phyloP scores from a whole-genome alignment of 2,888 invertebrate species.

The Eilema depressum region DNA sequence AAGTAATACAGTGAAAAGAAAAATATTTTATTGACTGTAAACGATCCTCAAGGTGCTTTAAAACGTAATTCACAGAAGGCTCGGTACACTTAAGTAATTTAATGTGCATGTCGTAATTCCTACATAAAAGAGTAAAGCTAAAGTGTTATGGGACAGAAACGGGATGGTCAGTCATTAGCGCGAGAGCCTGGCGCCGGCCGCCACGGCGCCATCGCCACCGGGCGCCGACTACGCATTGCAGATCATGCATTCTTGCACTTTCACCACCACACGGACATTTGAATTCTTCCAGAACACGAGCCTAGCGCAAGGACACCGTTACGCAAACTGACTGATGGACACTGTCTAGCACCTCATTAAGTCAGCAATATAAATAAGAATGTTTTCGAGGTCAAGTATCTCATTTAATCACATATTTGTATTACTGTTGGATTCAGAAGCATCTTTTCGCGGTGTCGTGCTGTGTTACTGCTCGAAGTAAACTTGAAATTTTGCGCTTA shows the following conservation, averaged over 20 bases:
- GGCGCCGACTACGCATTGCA: constrained; percentile 39
- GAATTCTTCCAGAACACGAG: constrained; percentile 51
- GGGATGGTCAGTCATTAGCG: constrained; percentile 57
- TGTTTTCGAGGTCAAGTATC: constrained; percentile 40
- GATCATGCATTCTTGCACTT: constrained; percentile 75
- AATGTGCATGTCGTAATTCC: constrained; percentile 32
- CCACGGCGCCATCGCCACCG: constrained; percentile 29
- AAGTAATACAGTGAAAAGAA: background rate
- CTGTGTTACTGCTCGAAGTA: constrained; percentile 12
- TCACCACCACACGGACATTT: constrained; percentile 63
- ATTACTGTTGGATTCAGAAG: constrained; percentile 37
- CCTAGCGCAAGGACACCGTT: constrained; percentile 53
- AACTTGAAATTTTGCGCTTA: too few species aligned
- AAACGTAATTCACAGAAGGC: constrained; percentile 1
- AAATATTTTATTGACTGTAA: background rate
- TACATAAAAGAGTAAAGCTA: constrained; percentile 43
- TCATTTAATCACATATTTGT: constrained; percentile 42
- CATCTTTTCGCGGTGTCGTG: constrained; percentile 29
- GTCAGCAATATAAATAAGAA: constrained; percentile 16
- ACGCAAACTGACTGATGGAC: constrained; percentile 59
- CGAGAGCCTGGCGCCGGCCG: constrained; percentile 54
- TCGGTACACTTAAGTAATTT: constrained; percentile 24
- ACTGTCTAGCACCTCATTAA: constrained; percentile 49
- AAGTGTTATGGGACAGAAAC: constrained; percentile 58
- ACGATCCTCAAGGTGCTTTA: background rate